Evolutionary conservation across 2,113 vertebrate species (phyloP).

Genomic region (Siphamia tubifer): DNA sequence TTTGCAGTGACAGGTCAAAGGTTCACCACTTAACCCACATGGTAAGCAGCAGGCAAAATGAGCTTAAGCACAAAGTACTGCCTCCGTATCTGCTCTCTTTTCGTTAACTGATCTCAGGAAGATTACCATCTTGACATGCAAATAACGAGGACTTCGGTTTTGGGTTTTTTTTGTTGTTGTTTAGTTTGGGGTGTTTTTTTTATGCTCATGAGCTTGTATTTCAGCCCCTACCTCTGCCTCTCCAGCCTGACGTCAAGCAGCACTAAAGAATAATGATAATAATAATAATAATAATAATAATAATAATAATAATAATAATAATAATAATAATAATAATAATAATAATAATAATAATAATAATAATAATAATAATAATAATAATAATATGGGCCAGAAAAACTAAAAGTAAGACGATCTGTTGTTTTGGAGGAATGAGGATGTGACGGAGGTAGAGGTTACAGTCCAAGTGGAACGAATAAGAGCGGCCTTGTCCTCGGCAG

Average conservation of each 20-base stretch:
- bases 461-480: slow-evolving; percentile 34
- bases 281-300: too few species aligned
- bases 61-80: background rate
- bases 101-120: background rate
- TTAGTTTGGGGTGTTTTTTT: too few species aligned
- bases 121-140: background rate
- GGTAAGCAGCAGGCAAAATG: too few species aligned
- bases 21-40: too few species aligned
- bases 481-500: background rate
- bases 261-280: background rate
- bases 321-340: too few species aligned
- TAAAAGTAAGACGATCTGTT: slow-evolving; percentile 53
- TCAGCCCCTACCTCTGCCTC: background rate
- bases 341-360: too few species aligned
- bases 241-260: background rate
- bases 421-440: slow-evolving; percentile 58
- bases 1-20: too few species aligned
- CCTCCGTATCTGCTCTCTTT: background rate
- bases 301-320: too few species aligned
- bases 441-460: slow-evolving; percentile 24
- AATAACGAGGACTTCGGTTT: background rate
- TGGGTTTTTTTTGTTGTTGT: too few species aligned
- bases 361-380: too few species aligned
- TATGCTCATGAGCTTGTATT: background rate
- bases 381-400: slow-evolving; percentile 9